A percentile compares a stretch with the other conserved stretches of the same genome.
Evolutionary conservation across 2,797 vertebrate species (phyloP).

Genomic region (Parauchenoglanis ngamensis): DNA sequence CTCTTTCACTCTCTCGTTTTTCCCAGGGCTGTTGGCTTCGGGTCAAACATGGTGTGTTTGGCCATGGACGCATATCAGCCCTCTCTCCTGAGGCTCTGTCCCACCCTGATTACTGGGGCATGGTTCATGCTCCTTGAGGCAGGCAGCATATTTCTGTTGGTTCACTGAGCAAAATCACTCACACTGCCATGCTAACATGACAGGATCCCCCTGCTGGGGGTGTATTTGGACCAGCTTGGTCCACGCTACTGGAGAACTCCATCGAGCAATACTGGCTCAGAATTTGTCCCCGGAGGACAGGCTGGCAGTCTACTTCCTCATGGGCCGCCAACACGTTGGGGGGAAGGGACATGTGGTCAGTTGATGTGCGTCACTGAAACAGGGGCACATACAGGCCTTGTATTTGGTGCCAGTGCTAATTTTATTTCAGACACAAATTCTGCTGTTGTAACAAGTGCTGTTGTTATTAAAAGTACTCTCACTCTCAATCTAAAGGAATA

Average conservation of each 20-base stretch:
- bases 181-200: conserved; percentile 62
- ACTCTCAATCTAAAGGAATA: background rate
- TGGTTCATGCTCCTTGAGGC: conserved; percentile 62
- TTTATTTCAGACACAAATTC: conserved; percentile 39
- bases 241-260: conserved; percentile 40
- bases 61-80: conserved; percentile 23
- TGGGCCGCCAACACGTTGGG: conserved; percentile 49
- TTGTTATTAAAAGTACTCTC: background rate
- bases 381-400: conserved; percentile 44
- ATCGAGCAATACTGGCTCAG: conserved; percentile 55
- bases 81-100: conserved; percentile 39
- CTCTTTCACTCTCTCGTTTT: background rate
- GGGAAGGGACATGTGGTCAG: conserved; percentile 54
- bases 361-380: conserved; percentile 60
- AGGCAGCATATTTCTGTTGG: conserved; percentile 71
- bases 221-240: conserved; percentile 59
- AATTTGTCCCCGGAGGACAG: conserved; percentile 51
- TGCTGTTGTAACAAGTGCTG: background rate
- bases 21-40: conserved; percentile 1
- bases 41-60: conserved; percentile 19
- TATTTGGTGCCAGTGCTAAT: conserved; percentile 56
- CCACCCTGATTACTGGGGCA: conserved; percentile 58
- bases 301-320: conserved; percentile 53
- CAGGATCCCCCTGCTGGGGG: conserved; percentile 59
- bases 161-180: conserved; percentile 63